These are phyloP conservation scores for Cossypha heuglini DNA, from an alignment of 2,797 vertebrate species.

Conservation along the genomic window DNA sequence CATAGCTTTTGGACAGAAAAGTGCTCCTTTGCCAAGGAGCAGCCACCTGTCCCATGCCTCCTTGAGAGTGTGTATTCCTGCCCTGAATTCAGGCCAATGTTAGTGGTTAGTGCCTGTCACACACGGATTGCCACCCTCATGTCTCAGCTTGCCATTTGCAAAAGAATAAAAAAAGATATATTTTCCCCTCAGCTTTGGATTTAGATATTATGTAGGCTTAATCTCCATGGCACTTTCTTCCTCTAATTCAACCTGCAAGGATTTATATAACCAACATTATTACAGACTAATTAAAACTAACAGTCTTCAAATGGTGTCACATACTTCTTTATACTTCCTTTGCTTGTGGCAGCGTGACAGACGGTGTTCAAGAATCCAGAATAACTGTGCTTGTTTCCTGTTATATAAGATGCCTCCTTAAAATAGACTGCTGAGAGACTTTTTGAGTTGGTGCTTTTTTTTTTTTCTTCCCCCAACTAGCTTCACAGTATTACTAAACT, in stretches of 20 bases:
- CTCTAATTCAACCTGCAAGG: conserved; percentile 1
- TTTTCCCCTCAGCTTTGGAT: neutral
- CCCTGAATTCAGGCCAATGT: neutral
- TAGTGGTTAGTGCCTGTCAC: neutral
- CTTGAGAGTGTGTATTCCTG: neutral
- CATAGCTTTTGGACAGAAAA: neutral
- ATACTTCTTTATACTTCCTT: conserved; percentile 12
- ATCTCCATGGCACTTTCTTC: neutral
- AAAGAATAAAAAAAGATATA: neutral
- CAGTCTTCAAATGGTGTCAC: conserved; percentile 25
- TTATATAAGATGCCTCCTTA: conserved; percentile 37
- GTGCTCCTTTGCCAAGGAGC: neutral
- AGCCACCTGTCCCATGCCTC: neutral
- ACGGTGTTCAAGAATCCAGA: conserved; percentile 34
- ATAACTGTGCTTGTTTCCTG: conserved; percentile 36
- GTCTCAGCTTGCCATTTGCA: neutral
- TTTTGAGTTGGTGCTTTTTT: neutral
- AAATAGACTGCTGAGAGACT: conserved; percentile 26
- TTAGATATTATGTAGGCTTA: neutral
- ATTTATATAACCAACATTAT: conserved; percentile 29
- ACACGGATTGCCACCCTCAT: accelerated
- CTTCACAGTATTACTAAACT: neutral
- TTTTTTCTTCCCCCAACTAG: neutral
- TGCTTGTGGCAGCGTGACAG: conserved; percentile 21
- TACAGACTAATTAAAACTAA: conserved; percentile 53